Percentiles rank a stretch among this genome's conserved stretches.
Conservation (phyloP, 1,140 invertebrate genomes). For the Harlomillsia oculata region DNA sequence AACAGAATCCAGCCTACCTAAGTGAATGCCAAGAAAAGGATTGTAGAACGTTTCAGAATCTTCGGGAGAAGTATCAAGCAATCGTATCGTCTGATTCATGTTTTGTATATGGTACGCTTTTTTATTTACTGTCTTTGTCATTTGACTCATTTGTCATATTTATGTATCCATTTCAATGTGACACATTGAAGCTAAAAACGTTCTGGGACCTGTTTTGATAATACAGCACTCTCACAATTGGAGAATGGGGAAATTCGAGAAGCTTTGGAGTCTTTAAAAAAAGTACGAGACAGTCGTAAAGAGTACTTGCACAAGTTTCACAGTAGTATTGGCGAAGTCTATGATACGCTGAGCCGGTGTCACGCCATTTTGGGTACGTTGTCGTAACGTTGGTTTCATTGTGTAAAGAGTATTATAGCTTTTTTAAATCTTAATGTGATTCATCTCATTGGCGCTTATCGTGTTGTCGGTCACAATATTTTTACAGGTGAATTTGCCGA, state of each 20-base stretch:
- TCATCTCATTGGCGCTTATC: constrained; percentile 4
- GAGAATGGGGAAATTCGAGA: constrained; percentile 38
- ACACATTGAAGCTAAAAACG: background rate
- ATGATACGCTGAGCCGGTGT: constrained; percentile 47
- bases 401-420: background rate
- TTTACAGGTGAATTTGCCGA: constrained; percentile 40
- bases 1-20: constrained; percentile 13
- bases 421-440: background rate
- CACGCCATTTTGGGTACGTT: constrained; percentile 34
- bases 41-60: constrained; percentile 36
- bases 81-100: constrained; percentile 37
- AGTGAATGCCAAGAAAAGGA: constrained; percentile 36
- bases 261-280: constrained; percentile 41
- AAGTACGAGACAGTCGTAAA: constrained; percentile 42
- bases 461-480: constrained; percentile 7
- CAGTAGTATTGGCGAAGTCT: constrained; percentile 41
- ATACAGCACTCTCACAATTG: constrained; percentile 34
- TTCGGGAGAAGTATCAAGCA: constrained; percentile 35
- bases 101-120: constrained; percentile 36
- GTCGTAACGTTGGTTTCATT: background rate
- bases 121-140: background rate
- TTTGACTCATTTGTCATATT: background rate
- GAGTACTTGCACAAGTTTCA: constrained; percentile 45
- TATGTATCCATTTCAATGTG: background rate
- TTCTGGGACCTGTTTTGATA: constrained; percentile 17